Base-by-base conservation (phyloP, 2,888 invertebrate species). In the Machimus rusticus region DNA sequence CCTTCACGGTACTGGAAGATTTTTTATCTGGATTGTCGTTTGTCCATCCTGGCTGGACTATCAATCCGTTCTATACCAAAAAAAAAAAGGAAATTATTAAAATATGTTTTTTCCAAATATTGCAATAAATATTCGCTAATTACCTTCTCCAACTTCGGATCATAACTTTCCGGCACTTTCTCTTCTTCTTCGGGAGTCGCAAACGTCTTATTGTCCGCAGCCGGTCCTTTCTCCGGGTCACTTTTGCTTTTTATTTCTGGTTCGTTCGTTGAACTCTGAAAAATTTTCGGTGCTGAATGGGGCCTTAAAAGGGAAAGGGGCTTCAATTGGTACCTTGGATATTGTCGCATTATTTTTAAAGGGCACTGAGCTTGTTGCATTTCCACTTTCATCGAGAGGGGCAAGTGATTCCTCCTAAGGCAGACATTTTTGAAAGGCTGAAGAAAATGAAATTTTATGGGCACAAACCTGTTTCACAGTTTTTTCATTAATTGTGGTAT, bases 1-100 rank as follows among this genome's bases (percentile, higher is more conserved):
- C 90, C 0, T 90, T 86, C 2, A 92, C 91, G 86, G 90, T 90
- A 16, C 87, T 77, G 5, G 66, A 82, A 31, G 31, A 46, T 23
- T 85, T 66, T 8, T 89, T 37, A 4, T 82, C 86, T n/a, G 23
- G 12, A 23, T 57, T 2, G 4, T 57, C 28, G 0, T 66, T 66
- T 1, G 28, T 28, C 66, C 66, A 66, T 9, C 12, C 66, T 8
- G 66, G 66, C 28, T 66, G 66, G 12, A 66, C 66, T 19, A 66
- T 66, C 14, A 66, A 23, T 28, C 66, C 66, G 9, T 9, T 28
- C 66, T 66, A 12, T 55, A 6, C 6, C 19, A 9, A 37, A 76
- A n/a, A 9, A 37, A 76, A n/a, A 46, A 76, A n/a, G 31, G 23
- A 14, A 39, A 12, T 12, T 39, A 39, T 39, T 39, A 39, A 2